phyloP scores from a whole-genome alignment of 2,888 invertebrate genomes.

The Sialis fuliginosa region DNA sequence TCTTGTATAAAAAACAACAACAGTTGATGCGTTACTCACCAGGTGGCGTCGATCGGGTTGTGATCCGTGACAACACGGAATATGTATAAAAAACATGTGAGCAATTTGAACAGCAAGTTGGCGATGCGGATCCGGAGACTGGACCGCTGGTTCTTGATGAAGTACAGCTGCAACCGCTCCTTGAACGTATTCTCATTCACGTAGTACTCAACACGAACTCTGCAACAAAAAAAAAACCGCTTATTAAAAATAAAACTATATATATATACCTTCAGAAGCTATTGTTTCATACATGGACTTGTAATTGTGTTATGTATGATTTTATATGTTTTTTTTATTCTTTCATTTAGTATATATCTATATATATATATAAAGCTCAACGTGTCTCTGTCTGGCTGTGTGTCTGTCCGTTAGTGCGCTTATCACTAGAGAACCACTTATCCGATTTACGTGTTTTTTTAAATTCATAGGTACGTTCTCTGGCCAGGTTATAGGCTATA shows the following conservation, averaged over 20 bases:
- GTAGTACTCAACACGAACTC: slow-evolving; percentile 98
- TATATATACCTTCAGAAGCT: not conserved
- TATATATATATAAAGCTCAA: too few species aligned
- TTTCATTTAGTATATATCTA: too few species aligned
- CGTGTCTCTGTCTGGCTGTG: too few species aligned
- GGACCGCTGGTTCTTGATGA: slow-evolving; percentile 98
- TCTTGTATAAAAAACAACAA: too few species aligned
- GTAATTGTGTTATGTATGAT: too few species aligned
- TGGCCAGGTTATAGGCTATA: too few species aligned
- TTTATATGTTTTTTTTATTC: too few species aligned
- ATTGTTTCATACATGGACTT: too few species aligned
- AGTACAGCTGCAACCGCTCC: slow-evolving; percentile 95
- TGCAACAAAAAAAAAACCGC: slow-evolving; percentile 40
- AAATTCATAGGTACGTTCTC: too few species aligned
- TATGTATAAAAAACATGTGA: slow-evolving; percentile 93
- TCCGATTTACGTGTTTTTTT: too few species aligned
- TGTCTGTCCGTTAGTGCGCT: too few species aligned
- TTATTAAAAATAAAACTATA: not conserved
- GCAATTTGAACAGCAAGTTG: slow-evolving; percentile 90
- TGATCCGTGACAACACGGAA: slow-evolving; percentile 80
- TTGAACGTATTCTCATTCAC: slow-evolving; percentile 98
- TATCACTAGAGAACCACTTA: too few species aligned
- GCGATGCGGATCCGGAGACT: slow-evolving; percentile 96
- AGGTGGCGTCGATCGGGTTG: slow-evolving; percentile 72
- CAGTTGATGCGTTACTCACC: slow-evolving; percentile 39